Evolutionary conservation across 1,140 invertebrate species (phyloP).

Genomic region (Atta texana): DNA sequence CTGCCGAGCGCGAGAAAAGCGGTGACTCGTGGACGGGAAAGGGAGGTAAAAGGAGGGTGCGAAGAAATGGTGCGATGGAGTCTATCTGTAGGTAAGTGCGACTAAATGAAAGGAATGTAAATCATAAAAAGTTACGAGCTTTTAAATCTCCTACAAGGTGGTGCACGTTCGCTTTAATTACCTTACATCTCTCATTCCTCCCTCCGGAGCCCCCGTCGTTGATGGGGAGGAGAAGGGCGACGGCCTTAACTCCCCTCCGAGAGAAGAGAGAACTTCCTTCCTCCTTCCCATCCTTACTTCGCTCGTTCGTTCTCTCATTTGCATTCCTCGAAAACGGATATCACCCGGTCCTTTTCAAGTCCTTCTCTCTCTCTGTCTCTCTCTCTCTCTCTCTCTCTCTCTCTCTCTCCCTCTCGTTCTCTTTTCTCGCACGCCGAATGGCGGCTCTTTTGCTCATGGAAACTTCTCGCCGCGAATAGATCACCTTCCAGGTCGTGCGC

Average conservation of each 20-base stretch:
- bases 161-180: conserved; percentile 87
- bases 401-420: conserved; percentile 66
- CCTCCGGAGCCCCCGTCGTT: conserved; percentile 56
- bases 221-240: conserved; percentile 32
- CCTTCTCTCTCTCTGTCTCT: conserved; percentile 61
- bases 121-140: conserved; percentile 87
- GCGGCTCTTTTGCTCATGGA: conserved; percentile 70
- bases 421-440: conserved; percentile 45
- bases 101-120: conserved; percentile 87
- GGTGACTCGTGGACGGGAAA: neutral
- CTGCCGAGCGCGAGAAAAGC: conserved; percentile 43
- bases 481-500: conserved; percentile 82
- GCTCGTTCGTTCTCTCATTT: conserved; percentile 80
- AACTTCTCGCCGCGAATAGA: conserved; percentile 82
- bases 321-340: conserved; percentile 83
- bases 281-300: conserved; percentile 40
- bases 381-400: conserved; percentile 48
- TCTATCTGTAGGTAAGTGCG: conserved; percentile 84
- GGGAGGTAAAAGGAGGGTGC: conserved; percentile 16
- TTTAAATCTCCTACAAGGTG: conserved; percentile 87
- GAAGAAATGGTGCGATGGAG: conserved; percentile 75
- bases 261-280: conserved; percentile 54
- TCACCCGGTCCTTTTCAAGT: conserved; percentile 67
- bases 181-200: conserved; percentile 86
- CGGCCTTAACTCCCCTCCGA: conserved; percentile 33